phyloP scores from a whole-genome alignment of 2,797 vertebrate genomes.

The Siniperca obscura region DNA sequence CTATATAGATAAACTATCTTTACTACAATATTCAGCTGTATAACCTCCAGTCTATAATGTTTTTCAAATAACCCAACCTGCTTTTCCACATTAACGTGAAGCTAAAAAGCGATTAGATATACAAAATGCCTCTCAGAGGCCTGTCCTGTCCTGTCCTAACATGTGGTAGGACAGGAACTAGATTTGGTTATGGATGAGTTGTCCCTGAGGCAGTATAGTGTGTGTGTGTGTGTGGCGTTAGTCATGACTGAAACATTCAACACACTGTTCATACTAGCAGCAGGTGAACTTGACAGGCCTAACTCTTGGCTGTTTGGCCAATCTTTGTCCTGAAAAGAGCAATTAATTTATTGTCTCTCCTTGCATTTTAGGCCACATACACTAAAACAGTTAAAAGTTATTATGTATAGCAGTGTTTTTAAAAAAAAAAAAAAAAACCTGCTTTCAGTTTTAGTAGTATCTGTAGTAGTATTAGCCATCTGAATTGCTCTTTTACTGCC shows the following conservation, averaged over 20 bases:
- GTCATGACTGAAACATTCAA: neutral
- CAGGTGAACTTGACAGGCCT: constrained; percentile 46
- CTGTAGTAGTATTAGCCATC: neutral
- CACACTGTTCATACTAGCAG: neutral
- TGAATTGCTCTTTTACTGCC: neutral
- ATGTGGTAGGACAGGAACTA: neutral
- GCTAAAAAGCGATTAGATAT: neutral
- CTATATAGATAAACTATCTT: constrained; percentile 34
- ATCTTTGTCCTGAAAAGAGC: neutral
- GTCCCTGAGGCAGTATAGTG: neutral
- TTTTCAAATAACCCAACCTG: neutral
- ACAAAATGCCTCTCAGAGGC: neutral
- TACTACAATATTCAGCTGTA: neutral
- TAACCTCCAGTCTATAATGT: neutral
- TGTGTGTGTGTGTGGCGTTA: neutral
- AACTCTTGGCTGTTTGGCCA: neutral
- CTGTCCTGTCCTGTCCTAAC: no score
- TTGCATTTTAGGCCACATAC: neutral
- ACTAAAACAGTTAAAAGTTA: accelerated
- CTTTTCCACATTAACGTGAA: neutral
- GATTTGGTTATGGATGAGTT: neutral
- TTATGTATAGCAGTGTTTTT: no score
- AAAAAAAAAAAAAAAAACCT: neutral
- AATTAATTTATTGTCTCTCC: neutral
- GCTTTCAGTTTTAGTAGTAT: neutral